Percentiles rank a stretch among this genome's conserved stretches.
Evolutionary conservation across 53 echinoderm and acorn worm genomes (phyloP).

Genomic region (Luidia sarsii): DNA sequence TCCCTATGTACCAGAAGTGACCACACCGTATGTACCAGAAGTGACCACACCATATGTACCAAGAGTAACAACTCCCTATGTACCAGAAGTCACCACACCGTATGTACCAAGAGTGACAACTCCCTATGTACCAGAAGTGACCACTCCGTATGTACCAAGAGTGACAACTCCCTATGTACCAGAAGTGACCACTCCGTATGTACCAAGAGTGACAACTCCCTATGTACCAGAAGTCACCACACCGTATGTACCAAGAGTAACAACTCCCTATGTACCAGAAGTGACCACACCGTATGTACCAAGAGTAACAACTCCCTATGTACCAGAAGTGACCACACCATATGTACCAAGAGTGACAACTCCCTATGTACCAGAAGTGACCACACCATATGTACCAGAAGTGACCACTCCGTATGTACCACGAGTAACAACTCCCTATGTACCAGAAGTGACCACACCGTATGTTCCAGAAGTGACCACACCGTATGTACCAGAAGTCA

Average conservation of each 20-base stretch:
- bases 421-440: constrained; percentile 1
- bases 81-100: constrained; percentile 5
- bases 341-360: constrained; percentile 5
- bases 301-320: not conserved
- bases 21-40: constrained; percentile 5
- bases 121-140: not conserved
- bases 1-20: not conserved
- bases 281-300: not conserved
- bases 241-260: not conserved
- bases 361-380: not conserved
- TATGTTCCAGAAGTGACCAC: constrained; percentile 4
- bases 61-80: not conserved
- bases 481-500: not conserved
- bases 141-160: not conserved
- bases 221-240: not conserved
- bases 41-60: not conserved
- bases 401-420: constrained; percentile 6
- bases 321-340: constrained; percentile 26
- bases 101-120: constrained; percentile 20
- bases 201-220: constrained; percentile 2
- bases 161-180: not conserved
- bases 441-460: not conserved
- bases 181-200: constrained; percentile 10
- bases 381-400: no score
- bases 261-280: not conserved